These are phyloP conservation scores for Monodelphis domestica DNA, from an alignment of 2,797 vertebrate species.

Conservation along the genomic window DNA sequence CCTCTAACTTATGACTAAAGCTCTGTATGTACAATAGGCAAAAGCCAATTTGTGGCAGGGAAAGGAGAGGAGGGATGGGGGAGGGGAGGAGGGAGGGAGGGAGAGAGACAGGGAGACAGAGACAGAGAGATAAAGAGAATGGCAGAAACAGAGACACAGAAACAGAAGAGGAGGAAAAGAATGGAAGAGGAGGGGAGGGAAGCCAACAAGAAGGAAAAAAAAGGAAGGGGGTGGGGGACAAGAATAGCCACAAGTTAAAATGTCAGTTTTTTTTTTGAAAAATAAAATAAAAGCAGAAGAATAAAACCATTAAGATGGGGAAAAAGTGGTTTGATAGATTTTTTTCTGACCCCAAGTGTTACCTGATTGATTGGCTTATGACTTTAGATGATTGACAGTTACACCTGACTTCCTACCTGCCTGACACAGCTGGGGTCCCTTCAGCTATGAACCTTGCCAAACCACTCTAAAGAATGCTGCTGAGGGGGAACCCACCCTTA, in stretches of 20 bases:
- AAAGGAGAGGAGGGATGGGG: background rate
- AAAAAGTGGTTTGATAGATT: background rate
- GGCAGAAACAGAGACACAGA: background rate
- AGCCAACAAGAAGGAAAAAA: rapidly evolving
- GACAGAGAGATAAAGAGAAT: background rate
- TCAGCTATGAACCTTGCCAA: background rate
- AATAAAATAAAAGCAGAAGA: background rate
- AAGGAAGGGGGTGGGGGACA: background rate
- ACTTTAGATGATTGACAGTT: background rate
- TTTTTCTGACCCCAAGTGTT: background rate
- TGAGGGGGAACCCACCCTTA: background rate
- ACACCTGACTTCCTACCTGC: too few relatives aligned
- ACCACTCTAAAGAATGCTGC: background rate
- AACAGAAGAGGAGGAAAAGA: background rate
- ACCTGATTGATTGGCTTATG: background rate
- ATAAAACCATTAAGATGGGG: background rate
- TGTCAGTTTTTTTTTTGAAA: background rate
- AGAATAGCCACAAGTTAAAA: background rate
- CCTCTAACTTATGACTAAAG: slow-evolving; percentile 21
- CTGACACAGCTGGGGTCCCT: background rate
- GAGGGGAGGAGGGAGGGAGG: background rate
- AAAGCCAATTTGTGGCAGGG: slow-evolving; percentile 26
- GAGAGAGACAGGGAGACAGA: too few relatives aligned
- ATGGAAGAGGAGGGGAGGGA: background rate
- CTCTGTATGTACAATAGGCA: slow-evolving; percentile 8